Percentiles rank a stretch among this genome's conserved stretches.
Conservation (phyloP, 2,797 vertebrate species). For the Numenius phaeopus region DNA sequence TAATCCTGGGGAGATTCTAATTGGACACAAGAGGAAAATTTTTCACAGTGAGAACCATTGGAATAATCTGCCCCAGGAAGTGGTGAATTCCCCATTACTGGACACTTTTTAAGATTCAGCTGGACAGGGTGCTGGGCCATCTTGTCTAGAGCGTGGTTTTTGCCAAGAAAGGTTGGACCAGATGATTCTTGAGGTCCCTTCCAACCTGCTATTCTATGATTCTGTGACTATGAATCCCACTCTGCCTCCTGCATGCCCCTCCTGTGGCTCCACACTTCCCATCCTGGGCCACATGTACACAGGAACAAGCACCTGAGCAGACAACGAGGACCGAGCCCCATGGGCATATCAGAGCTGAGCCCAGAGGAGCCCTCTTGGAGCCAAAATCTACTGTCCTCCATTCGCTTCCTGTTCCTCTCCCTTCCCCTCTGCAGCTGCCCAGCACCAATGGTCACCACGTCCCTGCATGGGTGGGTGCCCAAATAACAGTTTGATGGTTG, state of each 20-base stretch:
- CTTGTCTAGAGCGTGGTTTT: neutral
- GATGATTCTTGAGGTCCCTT: neutral
- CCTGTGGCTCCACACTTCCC: neutral
- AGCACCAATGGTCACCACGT: neutral
- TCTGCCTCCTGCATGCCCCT: neutral
- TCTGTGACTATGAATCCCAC: neutral
- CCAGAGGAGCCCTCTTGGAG: neutral
- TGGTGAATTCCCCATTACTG: neutral
- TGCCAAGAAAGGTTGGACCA: neutral
- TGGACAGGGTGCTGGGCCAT: neutral
- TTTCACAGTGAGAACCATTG: neutral
- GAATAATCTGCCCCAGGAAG: neutral
- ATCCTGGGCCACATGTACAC: accelerated
- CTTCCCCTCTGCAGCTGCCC: neutral
- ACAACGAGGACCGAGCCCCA: accelerated
- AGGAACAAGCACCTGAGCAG: neutral
- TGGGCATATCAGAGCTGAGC: neutral
- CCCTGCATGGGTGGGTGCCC: neutral
- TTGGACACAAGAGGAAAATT: neutral
- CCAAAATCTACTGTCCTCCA: neutral
- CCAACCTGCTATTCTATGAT: neutral
- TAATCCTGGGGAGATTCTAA: neutral
- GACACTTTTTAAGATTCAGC: neutral
- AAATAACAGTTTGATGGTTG: accelerated
- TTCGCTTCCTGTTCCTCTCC: neutral